Base-by-base conservation (phyloP, 2,888 invertebrate genomes). In the Caenorhabditis uteleia region DNA sequence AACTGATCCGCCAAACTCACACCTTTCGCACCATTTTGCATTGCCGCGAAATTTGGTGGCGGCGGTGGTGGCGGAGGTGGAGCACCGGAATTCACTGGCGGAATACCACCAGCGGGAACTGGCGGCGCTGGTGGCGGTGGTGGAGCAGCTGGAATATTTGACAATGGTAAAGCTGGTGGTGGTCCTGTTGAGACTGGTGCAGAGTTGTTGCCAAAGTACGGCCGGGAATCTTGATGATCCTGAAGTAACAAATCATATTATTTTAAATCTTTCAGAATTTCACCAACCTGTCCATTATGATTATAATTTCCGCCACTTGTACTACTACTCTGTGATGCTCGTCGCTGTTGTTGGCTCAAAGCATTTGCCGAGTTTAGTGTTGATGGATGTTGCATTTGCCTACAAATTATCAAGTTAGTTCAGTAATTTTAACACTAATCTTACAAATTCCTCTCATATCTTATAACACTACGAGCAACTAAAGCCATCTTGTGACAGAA, bases 51-150 rank as follows among this genome's bases (percentile, higher is more conserved):
- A 29, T 38, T 47, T 3, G 57, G 44, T 29, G 67, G 67, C 3
- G 67, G 69, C 8, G 64, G 61, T 27, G 72, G 72, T 2, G 72
- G 67, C 7, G 69, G 61, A 12, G 65, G 65, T 5, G 64, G 64
- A 5, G 64, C 64, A 2, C 33, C 43, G 4, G 51, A 40, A 33
- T 48, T 58, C 8, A 58, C 38, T 14, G 55, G 59, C 8, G 64
- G 44, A 42, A 58, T 34, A 21, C n/a, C 4, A 4, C 27, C 26
- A 27, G 50, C 5, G 3, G 54, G 50, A 38, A 57, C 45, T 16
- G 26, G 48, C 10, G 47, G 14, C 0, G 33, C 26, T 14, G 57
- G 44, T 7, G 69, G 55, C 3, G 61, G 34, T 2, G 54, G 58
- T 20, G 73, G 70, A 12, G 70, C 53, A 14, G 65, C 64, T 14